A percentile compares a stretch with the other conserved stretches of the same genome.
phyloP scores from a whole-genome alignment of 2,888 invertebrate genomes.

The Balanococcus diminutus region DNA sequence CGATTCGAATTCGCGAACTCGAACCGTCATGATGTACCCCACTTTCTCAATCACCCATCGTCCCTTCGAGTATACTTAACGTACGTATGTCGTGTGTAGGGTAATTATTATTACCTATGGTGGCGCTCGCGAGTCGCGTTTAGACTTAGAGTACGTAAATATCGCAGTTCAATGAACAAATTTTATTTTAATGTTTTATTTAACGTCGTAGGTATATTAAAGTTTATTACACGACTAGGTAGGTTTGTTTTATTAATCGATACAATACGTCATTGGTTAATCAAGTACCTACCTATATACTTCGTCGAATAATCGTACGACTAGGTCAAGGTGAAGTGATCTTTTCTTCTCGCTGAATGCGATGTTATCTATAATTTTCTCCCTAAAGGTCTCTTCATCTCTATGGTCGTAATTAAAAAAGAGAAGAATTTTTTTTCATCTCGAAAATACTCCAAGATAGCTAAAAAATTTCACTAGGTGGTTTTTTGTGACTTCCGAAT shows the following conservation, averaged over 20 bases:
- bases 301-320: not conserved
- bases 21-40: not conserved
- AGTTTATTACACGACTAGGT: not conserved
- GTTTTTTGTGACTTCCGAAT: too few relatives aligned
- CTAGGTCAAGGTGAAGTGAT: not conserved
- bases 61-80: not conserved
- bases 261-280: not conserved
- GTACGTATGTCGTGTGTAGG: not conserved
- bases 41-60: not conserved
- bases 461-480: too few relatives aligned
- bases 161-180: not conserved
- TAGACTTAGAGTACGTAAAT: not conserved
- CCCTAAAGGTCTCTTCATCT: too few relatives aligned
- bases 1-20: not conserved
- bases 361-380: not conserved
- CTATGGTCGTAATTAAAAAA: not conserved
- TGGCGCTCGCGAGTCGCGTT: not conserved
- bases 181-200: not conserved
- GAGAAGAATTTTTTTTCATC: not conserved
- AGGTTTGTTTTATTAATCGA: not conserved
- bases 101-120: not conserved
- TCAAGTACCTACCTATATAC: not conserved
- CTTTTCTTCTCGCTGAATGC: not conserved
- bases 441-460: too few relatives aligned
- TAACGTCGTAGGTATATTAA: not conserved